Evolutionary conservation across 2,113 vertebrate species (phyloP).

Genomic region (Caranx melampygus): DNA sequence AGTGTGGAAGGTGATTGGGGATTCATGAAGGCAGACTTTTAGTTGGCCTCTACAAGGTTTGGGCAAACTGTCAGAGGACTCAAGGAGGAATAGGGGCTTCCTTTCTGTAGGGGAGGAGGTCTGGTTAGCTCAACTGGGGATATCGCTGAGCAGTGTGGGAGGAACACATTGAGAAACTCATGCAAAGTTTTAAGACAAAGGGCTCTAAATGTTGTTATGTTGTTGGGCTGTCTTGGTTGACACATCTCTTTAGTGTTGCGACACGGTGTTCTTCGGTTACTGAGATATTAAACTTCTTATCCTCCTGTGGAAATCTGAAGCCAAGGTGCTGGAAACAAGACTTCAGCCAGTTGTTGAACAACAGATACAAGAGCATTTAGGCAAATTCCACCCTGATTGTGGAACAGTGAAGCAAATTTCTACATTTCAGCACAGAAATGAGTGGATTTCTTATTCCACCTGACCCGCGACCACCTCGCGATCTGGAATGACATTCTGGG

Average conservation of each 20-base stretch:
- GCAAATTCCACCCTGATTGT: neutral
- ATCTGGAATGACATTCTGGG: neutral
- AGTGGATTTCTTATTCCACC: neutral
- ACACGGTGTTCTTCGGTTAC: neutral
- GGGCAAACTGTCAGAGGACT: neutral
- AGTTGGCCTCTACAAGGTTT: neutral
- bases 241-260: neutral
- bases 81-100: neutral
- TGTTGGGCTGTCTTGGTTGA: neutral
- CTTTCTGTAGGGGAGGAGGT: neutral
- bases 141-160: neutral
- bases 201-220: slow-evolving; percentile 8
- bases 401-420: neutral
- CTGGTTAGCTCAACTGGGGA: neutral
- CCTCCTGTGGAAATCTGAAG: neutral
- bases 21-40: neutral
- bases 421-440: neutral
- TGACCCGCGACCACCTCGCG: neutral
- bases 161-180: neutral
- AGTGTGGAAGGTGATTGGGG: neutral
- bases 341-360: neutral
- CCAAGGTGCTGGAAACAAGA: neutral
- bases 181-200: slow-evolving; percentile 8
- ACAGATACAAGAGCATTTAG: neutral
- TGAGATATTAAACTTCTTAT: neutral